Conservation (phyloP, 2,797 vertebrate genomes). For the Gobionotothen gibberifrons region DNA sequence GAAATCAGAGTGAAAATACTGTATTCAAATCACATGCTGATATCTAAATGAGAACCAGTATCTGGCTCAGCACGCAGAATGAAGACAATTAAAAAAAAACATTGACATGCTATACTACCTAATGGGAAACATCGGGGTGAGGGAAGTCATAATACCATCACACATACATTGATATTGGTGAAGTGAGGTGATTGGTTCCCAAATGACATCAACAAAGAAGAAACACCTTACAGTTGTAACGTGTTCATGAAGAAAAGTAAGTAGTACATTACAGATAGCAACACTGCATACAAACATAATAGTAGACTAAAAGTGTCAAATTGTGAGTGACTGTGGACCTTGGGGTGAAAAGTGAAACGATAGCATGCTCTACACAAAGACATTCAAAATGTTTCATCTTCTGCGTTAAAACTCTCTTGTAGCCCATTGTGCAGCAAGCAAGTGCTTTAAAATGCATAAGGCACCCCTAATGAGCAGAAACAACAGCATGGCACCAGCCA, state of each 20-base stretch:
- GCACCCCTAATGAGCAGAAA: slow-evolving; percentile 53
- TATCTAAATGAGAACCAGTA: slow-evolving; percentile 14
- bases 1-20: slow-evolving; percentile 6
- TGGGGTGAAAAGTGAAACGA: neutral
- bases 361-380: neutral
- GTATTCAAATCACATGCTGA: slow-evolving; percentile 6
- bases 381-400: slow-evolving; percentile 36
- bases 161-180: neutral
- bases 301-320: neutral
- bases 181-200: neutral
- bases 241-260: neutral
- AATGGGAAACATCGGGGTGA: slow-evolving; percentile 4
- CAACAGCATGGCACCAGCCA: slow-evolving; percentile 40
- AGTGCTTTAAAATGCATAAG: slow-evolving; percentile 54
- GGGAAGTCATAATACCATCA: neutral
- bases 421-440: slow-evolving; percentile 30
- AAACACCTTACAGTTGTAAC: neutral
- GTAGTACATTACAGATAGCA: neutral
- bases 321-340: slow-evolving; percentile 1
- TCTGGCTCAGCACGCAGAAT: neutral
- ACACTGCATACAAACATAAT: neutral
- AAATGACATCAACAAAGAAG: neutral
- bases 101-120: neutral
- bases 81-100: neutral
- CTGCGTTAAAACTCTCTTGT: neutral